Conservation (phyloP, 2,888 invertebrate species). For the Drosophila pseudotalamancana region DNA sequence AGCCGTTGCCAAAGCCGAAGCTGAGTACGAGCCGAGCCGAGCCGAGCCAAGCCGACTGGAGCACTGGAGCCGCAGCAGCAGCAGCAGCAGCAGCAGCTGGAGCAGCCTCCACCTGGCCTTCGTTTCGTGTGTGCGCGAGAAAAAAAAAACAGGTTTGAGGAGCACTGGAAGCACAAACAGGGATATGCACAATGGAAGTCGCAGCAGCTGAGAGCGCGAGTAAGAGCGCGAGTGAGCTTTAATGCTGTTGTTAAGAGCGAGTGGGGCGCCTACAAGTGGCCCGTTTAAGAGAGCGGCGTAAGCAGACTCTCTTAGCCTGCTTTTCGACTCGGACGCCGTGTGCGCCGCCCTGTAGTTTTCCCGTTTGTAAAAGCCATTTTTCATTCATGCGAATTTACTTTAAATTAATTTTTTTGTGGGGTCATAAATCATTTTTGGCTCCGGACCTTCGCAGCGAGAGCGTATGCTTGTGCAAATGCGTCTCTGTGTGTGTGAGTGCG, state of each 20-base stretch:
- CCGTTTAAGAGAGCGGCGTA: constrained; percentile 9
- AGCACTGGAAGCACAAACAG: constrained; percentile 70
- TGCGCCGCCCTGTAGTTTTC: constrained; percentile 70
- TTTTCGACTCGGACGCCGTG: constrained; percentile 10
- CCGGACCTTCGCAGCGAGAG: constrained; percentile 53
- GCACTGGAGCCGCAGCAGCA: constrained; percentile 13
- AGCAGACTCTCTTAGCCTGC: not conserved
- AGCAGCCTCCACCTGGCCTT: constrained; percentile 43
- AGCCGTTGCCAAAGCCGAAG: constrained; percentile 1
- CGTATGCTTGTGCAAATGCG: constrained; percentile 4
- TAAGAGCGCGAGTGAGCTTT: constrained; percentile 39
- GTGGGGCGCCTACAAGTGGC: constrained; percentile 64
- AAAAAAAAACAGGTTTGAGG: constrained; percentile 59
- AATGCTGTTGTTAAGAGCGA: constrained; percentile 57
- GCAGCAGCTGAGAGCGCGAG: constrained; percentile 20
- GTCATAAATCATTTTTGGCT: constrained; percentile 78
- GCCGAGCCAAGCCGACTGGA: constrained; percentile 16
- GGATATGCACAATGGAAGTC: constrained; percentile 71
- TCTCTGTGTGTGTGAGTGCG: constrained; percentile 7
- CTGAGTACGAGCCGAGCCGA: constrained; percentile 6
- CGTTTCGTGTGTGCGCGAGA: constrained; percentile 49
- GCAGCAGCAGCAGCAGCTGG: constrained; percentile 15
- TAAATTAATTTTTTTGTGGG: constrained; percentile 80
- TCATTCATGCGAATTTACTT: constrained; percentile 82
- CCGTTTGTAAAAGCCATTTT: constrained; percentile 80